phyloP scores from a whole-genome alignment of 2,888 invertebrate species.

The Nephrotoma flavescens region DNA sequence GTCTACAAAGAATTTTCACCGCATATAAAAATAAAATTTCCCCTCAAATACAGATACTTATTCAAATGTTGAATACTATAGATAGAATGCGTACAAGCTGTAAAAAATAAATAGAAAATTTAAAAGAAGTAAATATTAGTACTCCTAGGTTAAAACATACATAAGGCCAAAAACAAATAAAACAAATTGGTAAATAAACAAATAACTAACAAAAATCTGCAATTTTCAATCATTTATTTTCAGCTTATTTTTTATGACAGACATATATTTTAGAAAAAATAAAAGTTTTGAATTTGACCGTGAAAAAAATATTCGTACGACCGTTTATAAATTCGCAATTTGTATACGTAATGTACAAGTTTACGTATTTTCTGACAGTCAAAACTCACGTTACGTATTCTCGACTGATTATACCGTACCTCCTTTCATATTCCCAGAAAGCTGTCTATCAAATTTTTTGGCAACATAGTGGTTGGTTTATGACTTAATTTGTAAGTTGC shows the following conservation, averaged over 20 bases:
- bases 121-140: background rate
- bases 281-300: background rate
- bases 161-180: background rate
- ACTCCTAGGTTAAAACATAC: background rate
- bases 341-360: background rate
- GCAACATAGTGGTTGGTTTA: background rate
- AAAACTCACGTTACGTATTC: background rate
- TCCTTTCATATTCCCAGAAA: background rate
- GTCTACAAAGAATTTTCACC: background rate
- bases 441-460: background rate
- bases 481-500: background rate
- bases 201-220: background rate
- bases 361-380: background rate
- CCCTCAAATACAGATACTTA: background rate
- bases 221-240: background rate
- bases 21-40: background rate
- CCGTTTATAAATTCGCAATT: background rate
- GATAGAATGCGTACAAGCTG: background rate
- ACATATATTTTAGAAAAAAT: background rate
- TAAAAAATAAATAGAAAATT: background rate
- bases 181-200: background rate
- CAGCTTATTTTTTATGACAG: background rate
- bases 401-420: background rate
- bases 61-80: background rate
- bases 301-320: background rate